Evolutionary conservation across 1,140 invertebrate genomes (phyloP), one percentile per base, ranked within the genome.

Genomic region (Zaprionus vittiger): DNA sequence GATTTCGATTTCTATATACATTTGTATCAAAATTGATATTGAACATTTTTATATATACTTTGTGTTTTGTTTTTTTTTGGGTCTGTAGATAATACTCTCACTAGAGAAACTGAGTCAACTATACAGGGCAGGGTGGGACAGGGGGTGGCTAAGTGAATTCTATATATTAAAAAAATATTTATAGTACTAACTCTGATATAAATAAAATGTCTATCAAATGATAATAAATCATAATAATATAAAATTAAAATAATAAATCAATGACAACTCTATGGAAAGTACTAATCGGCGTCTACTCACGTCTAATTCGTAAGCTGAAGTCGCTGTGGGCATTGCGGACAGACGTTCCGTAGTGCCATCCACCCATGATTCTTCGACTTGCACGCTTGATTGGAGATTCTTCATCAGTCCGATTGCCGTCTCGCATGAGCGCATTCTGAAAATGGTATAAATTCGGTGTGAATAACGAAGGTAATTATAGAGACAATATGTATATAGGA

Each of bases 321-420:
- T 92, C 59, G 92, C 92, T 69, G 92, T 93, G 66, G 92, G 92
- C 80, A 93, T 91, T 31, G 91, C 89, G 15, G 92, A 92, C 14
- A 93, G 72, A 74, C 91, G 92, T 57, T 91, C 91, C 28, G 91
- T 89, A 31, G 95, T 95, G 64, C 96, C 96, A 82, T 97, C 97
- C 44, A 98, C 95, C 95, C 97, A 98, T 82, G 96, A 95, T 80
- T 97, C 96, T 92, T 99, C 98, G 70, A 96, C 96, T 87, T 97
- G 95, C 81, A 98, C 95, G 37, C 97, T 96, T 76, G 96, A 97
- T 77, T 96, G 96, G 93, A 98, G 98, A 87, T 97, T 97, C 70
- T 97, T 96, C 71, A 98, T 94, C 41, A 98, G 94, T 84, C 97
- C 96, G 82, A 97, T 97, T 12, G 97, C 96, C 9, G 96, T 95